phyloP scores from a whole-genome alignment of 2,888 invertebrate genomes.

The Alentia gelatinosa region DNA sequence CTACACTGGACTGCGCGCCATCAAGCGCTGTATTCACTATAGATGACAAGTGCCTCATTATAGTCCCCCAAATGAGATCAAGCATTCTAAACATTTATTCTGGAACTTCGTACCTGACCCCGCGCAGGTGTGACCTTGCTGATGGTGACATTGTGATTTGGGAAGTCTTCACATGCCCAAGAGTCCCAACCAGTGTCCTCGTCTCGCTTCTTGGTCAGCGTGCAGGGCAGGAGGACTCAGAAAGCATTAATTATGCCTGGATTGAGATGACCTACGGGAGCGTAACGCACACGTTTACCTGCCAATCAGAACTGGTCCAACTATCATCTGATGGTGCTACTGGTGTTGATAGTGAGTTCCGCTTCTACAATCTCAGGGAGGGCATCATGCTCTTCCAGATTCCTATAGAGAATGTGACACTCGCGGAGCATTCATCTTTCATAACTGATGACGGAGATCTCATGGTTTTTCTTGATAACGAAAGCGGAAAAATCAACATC shows the following conservation, averaged over 20 bases:
- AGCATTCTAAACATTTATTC: neutral
- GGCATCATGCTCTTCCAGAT: conserved; percentile 30
- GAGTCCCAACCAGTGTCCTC: neutral
- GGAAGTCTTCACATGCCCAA: conserved; percentile 15
- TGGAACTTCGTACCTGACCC: neutral
- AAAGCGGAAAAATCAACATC: conserved; percentile 9
- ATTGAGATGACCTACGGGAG: neutral
- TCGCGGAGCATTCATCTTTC: neutral
- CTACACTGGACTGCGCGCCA: conserved; percentile 16
- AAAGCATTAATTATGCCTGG: neutral
- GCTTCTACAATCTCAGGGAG: conserved; percentile 8
- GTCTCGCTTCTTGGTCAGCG: neutral
- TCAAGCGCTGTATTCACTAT: neutral
- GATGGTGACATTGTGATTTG: neutral
- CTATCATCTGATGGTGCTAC: neutral
- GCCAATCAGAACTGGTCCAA: conserved; percentile 18
- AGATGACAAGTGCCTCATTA: neutral
- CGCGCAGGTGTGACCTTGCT: neutral
- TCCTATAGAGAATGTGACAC: neutral
- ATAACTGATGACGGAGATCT: conserved; percentile 25
- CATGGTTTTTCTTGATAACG: conserved; percentile 24
- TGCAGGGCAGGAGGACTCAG: neutral
- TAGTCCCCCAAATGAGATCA: neutral
- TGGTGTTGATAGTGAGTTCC: conserved; percentile 37
- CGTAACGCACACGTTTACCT: neutral